These are phyloP conservation scores for Chaetogeoica ovagalla DNA, from an alignment of 2,888 invertebrate genomes.

Conservation along the genomic window DNA sequence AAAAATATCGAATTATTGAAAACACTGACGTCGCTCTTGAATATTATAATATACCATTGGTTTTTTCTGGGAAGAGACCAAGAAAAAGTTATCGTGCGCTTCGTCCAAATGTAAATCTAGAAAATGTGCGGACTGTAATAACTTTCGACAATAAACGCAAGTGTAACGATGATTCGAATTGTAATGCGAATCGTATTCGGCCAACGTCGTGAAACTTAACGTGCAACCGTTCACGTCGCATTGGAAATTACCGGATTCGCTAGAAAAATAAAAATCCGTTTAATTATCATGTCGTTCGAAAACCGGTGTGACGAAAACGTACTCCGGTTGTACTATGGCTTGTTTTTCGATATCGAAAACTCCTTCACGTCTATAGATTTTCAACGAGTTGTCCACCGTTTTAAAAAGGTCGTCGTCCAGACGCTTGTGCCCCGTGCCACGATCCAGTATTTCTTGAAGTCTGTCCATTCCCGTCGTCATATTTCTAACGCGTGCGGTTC, in stretches of 20 bases:
- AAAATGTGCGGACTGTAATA: constrained; percentile 43
- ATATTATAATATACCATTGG: constrained; percentile 28
- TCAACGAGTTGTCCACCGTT: not conserved
- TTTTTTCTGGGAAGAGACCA: constrained; percentile 14
- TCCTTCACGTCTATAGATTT: constrained; percentile 29
- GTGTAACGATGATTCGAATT: constrained; percentile 48
- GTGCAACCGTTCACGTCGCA: constrained; percentile 39
- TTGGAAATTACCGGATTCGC: not conserved
- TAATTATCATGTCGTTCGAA: not conserved
- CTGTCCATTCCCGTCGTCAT: not conserved
- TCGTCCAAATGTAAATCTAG: constrained; percentile 46
- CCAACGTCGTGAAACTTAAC: constrained; percentile 20
- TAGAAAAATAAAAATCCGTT: not conserved
- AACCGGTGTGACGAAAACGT: not conserved
- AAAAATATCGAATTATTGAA: not conserved
- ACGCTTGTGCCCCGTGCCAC: constrained; percentile 24
- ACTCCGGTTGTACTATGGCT: not conserved
- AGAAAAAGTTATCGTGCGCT: constrained; percentile 39
- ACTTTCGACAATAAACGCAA: constrained; percentile 34
- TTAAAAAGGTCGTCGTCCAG: constrained; percentile 26
- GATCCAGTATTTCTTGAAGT: constrained; percentile 7
- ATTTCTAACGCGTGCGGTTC: not conserved
- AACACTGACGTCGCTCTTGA: too few relatives aligned
- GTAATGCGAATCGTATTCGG: constrained; percentile 36
- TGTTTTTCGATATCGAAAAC: constrained; percentile 30